Evolutionary conservation across 2,888 invertebrate species (phyloP).

Genomic region (Pristionchus exspectatus): DNA sequence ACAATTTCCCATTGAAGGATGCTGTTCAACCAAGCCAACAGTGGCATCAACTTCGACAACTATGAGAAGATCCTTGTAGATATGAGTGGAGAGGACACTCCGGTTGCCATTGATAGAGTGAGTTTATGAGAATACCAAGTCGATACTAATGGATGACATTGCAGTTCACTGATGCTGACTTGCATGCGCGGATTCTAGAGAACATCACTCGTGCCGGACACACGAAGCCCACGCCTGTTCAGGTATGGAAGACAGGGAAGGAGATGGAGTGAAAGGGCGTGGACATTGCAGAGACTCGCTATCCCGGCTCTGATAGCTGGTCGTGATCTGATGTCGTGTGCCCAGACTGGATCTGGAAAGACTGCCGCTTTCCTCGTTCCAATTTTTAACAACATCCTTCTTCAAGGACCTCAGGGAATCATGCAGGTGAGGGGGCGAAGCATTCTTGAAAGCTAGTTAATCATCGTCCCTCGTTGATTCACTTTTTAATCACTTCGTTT

Average conservation of each 20-base stretch:
- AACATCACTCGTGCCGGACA: conserved; percentile 80
- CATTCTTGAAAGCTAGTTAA: too few relatives aligned
- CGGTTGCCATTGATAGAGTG: conserved; percentile 91
- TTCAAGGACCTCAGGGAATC: conserved; percentile 62
- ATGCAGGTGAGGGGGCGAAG: conserved; percentile 54
- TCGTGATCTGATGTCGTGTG: conserved; percentile 90
- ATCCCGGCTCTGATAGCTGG: conserved; percentile 92
- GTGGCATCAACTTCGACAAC: conserved; percentile 99
- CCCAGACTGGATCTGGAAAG: conserved; percentile 91
- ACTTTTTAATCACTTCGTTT: too few relatives aligned
- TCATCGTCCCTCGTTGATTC: too few relatives aligned
- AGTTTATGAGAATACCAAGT: background rate
- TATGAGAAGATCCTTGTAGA: conserved; percentile 99
- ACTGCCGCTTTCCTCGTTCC: conserved; percentile 98
- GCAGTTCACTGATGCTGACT: conserved; percentile 75
- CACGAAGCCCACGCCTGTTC: conserved; percentile 81
- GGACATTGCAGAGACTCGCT: conserved; percentile 90
- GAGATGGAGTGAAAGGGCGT: background rate
- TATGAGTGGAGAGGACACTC: conserved; percentile 96
- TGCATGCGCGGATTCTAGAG: conserved; percentile 77
- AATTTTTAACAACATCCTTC: conserved; percentile 95
- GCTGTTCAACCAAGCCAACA: conserved; percentile 84
- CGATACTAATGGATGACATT: conserved; percentile 47
- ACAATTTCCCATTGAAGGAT: conserved; percentile 71
- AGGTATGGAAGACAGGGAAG: conserved; percentile 61